Percentiles rank a stretch among this genome's conserved stretches.
These are phyloP conservation scores for Myotis vivesi DNA, from an alignment of 2,797 vertebrate genomes.

Conservation along the genomic window DNA sequence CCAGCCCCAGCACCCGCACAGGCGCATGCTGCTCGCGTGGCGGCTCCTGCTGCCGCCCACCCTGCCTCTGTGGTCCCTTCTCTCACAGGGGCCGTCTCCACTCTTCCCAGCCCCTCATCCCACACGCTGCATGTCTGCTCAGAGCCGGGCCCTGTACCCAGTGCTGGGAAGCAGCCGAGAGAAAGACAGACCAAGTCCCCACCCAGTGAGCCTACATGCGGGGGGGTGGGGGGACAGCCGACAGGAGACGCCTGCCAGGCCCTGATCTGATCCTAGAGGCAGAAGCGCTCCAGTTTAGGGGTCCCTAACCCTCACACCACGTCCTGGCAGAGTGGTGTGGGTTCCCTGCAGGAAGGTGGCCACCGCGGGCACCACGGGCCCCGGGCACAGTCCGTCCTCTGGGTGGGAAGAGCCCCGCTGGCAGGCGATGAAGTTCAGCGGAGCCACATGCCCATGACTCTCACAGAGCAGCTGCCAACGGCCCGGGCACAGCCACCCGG, in stretches of 20 bases:
- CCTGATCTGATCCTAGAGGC: background rate
- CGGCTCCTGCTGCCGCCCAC: fast-evolving
- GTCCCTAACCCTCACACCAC: background rate
- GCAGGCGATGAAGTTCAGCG: background rate
- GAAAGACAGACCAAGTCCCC: too few relatives aligned
- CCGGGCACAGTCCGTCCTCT: background rate
- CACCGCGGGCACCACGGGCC: fast-evolving
- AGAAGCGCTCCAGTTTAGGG: background rate
- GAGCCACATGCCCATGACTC: fast-evolving
- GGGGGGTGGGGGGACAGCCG: too few relatives aligned
- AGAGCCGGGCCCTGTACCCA: too few relatives aligned
- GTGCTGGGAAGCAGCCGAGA: too few relatives aligned
- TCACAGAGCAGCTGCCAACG: background rate
- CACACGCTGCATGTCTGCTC: fast-evolving
- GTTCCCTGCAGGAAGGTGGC: background rate
- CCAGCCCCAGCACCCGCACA: background rate
- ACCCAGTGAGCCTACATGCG: too few relatives aligned
- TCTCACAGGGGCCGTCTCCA: background rate
- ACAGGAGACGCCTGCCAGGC: too few relatives aligned
- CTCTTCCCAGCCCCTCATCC: too few relatives aligned
- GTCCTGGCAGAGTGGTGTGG: fast-evolving
- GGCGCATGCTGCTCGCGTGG: fast-evolving
- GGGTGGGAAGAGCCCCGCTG: background rate
- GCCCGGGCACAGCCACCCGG: background rate
- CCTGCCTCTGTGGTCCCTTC: background rate